phyloP scores from a whole-genome alignment of 30 jellyfish, hydroid and myxozoan species.

The Aurelia coerulea region DNA sequence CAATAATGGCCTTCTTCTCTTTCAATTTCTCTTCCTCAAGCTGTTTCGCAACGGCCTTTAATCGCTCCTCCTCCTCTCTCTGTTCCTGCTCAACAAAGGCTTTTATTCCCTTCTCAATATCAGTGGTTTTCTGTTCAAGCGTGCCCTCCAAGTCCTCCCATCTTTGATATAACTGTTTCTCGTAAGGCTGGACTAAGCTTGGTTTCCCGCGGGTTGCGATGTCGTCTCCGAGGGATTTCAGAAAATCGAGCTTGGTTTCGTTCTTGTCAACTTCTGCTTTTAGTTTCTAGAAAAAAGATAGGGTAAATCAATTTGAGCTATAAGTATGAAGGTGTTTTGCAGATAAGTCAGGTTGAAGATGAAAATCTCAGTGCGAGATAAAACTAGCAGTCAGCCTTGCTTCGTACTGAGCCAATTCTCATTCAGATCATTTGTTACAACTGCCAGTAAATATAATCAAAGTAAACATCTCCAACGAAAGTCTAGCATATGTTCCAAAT shows the following conservation, averaged over 20 bases:
- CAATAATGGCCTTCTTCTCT: slow-evolving; percentile 39
- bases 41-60: slow-evolving; percentile 49
- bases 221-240: slow-evolving; percentile 93
- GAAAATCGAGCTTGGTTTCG: slow-evolving; percentile 77
- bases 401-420: too few relatives aligned
- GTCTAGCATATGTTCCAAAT: too few relatives aligned
- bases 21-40: slow-evolving; percentile 47
- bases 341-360: too few relatives aligned
- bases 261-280: slow-evolving; percentile 72
- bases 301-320: too few relatives aligned
- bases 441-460: too few relatives aligned
- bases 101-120: slow-evolving; percentile 50
- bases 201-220: slow-evolving; percentile 84
- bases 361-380: too few relatives aligned
- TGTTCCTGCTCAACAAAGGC: slow-evolving; percentile 47
- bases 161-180: slow-evolving; percentile 74
- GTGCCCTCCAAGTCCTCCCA: slow-evolving; percentile 89
- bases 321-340: too few relatives aligned
- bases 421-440: too few relatives aligned
- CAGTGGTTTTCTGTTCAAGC: slow-evolving; percentile 29
- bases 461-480: too few relatives aligned
- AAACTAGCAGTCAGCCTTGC: too few relatives aligned
- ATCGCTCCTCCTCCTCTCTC: slow-evolving; percentile 68
- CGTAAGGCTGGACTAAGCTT: slow-evolving; percentile 85
- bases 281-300: slow-evolving; percentile 65